phyloP scores from a whole-genome alignment of 1,140 invertebrate genomes.

The Zophobas morio region DNA sequence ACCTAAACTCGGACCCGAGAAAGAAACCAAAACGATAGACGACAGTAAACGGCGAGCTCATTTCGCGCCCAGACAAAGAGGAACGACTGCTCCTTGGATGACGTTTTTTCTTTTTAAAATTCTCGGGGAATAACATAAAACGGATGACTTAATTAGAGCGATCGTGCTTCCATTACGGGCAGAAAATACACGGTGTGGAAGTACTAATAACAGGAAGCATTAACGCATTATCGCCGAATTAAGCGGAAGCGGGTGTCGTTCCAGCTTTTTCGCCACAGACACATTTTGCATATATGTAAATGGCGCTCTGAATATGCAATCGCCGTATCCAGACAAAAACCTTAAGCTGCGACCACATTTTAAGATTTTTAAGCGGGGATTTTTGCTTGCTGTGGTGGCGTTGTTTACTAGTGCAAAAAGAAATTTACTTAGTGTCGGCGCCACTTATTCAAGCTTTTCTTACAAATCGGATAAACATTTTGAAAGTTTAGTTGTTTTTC shows the following conservation, averaged over 20 bases:
- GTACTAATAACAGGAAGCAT: conserved; percentile 41
- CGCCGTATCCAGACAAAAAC: conserved; percentile 7
- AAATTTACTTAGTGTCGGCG: too few species aligned
- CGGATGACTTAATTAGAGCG: conserved; percentile 30
- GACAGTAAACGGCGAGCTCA: conserved; percentile 12
- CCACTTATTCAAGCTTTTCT: too few species aligned
- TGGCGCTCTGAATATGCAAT: conserved; percentile 25
- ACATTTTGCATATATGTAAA: conserved; percentile 38
- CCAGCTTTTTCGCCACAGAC: conserved; percentile 19
- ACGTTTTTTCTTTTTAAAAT: conserved; percentile 22
- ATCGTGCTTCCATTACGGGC: background rate
- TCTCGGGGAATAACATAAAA: conserved; percentile 17
- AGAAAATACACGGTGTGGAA: conserved; percentile 16
- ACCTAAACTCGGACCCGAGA: background rate
- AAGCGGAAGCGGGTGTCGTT: conserved; percentile 35
- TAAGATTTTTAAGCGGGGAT: too few species aligned
- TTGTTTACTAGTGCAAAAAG: too few species aligned
- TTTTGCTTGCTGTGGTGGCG: too few species aligned
- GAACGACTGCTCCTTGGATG: background rate
- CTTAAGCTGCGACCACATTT: background rate
- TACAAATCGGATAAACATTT: too few species aligned
- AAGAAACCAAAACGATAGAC: conserved; percentile 25
- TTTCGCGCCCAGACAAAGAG: conserved; percentile 10
- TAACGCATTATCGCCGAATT: conserved; percentile 41
- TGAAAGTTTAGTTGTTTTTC: too few species aligned